phyloP scores from a whole-genome alignment of 2,888 invertebrate species.

The Ecliptopera silaceata region DNA sequence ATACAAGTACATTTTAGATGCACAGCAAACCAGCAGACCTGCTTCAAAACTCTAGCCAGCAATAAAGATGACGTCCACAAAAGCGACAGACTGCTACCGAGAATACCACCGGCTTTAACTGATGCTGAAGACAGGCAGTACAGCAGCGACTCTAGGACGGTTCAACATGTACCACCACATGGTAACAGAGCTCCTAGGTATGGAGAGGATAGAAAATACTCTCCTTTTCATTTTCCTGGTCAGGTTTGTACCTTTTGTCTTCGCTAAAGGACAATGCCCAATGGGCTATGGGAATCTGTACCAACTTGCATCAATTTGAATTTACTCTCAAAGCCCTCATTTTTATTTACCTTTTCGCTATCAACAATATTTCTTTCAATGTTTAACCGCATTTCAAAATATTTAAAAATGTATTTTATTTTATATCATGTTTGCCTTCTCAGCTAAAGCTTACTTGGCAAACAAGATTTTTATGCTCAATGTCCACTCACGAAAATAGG shows the following conservation, averaged over 20 bases:
- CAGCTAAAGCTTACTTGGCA: too few relatives aligned
- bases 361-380: too few relatives aligned
- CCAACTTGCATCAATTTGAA: too few relatives aligned
- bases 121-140: constrained; percentile 29
- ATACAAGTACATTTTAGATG: constrained; percentile 22
- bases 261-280: too few relatives aligned
- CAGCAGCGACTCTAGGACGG: constrained; percentile 43
- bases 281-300: too few relatives aligned
- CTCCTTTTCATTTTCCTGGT: constrained; percentile 63
- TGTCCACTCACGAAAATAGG: too few relatives aligned
- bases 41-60: constrained; percentile 35
- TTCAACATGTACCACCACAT: constrained; percentile 50
- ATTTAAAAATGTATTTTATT: too few relatives aligned
- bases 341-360: too few relatives aligned
- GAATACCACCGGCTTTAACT: constrained; percentile 3
- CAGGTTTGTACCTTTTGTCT: constrained; percentile 53
- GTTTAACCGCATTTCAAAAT: too few relatives aligned
- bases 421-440: too few relatives aligned
- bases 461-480: too few relatives aligned
- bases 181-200: constrained; percentile 43
- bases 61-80: constrained; percentile 34
- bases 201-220: constrained; percentile 57
- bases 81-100: constrained; percentile 28
- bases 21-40: constrained; percentile 34
- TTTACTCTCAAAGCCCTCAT: too few relatives aligned